Percentiles rank a stretch among this genome's conserved stretches.
Evolutionary conservation across 2,797 vertebrate genomes (phyloP).

Genomic region (Phoeniculus purpureus): DNA sequence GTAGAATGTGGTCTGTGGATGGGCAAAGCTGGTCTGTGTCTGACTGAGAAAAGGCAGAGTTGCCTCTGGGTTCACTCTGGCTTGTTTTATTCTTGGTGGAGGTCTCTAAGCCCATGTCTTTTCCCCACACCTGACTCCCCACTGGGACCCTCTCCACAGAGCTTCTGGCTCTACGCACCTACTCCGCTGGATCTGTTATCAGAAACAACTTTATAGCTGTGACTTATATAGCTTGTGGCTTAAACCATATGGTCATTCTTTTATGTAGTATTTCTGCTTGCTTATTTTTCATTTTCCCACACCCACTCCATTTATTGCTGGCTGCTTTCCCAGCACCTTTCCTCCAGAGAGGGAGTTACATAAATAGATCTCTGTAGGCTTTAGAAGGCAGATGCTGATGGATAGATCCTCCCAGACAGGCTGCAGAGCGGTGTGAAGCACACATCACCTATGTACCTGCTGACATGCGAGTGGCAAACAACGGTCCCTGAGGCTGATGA

Average conservation of each 20-base stretch:
- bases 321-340: constrained; percentile 77
- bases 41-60: background rate
- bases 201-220: constrained; percentile 44
- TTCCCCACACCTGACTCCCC: constrained; percentile 18
- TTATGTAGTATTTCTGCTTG: constrained; percentile 71
- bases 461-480: rapidly evolving
- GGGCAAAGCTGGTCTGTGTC: background rate
- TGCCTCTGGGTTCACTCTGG: rapidly evolving
- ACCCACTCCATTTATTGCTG: constrained; percentile 77
- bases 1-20: background rate
- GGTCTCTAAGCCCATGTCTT: rapidly evolving
- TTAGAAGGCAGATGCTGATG: constrained; percentile 54
- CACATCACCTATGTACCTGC: constrained; percentile 32
- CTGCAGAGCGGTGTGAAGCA: background rate
- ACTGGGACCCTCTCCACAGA: background rate
- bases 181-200: constrained; percentile 37
- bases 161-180: constrained; percentile 26
- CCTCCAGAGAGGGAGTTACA: constrained; percentile 68
- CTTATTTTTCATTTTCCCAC: constrained; percentile 78
- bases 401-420: constrained; percentile 48
- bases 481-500: background rate
- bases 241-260: constrained; percentile 75
- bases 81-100: background rate
- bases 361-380: constrained; percentile 74
- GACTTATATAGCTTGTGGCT: constrained; percentile 69